phyloP scores from a whole-genome alignment of 2,888 invertebrate genomes.

The Papilio protenor region DNA sequence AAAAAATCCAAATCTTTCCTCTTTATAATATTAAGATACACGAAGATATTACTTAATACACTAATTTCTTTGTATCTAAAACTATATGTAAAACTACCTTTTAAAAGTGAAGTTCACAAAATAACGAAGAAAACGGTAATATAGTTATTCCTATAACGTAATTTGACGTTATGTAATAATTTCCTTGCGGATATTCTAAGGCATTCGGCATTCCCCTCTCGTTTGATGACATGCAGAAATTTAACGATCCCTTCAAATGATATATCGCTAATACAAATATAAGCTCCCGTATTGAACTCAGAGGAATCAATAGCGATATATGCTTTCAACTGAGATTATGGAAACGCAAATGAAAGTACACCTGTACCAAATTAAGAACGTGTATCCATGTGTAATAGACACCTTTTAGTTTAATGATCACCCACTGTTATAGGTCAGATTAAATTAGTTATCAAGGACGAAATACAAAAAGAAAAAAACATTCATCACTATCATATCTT shows the following conservation, averaged over 20 bases:
- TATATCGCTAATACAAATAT: conserved; percentile 12
- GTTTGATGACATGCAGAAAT: conserved; percentile 18
- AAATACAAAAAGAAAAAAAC: too few relatives aligned
- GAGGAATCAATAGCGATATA: background rate
- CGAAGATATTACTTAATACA: too few relatives aligned
- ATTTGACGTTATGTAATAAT: conserved; percentile 12
- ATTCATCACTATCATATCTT: too few relatives aligned
- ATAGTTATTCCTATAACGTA: background rate
- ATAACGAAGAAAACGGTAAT: background rate
- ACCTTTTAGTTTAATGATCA: background rate
- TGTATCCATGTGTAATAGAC: background rate
- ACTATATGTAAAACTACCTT: too few relatives aligned
- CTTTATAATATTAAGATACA: too few relatives aligned
- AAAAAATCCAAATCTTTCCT: too few relatives aligned
- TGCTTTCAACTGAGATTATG: background rate
- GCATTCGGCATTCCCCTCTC: background rate
- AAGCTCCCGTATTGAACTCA: background rate
- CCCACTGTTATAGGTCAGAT: background rate
- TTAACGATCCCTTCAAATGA: conserved; percentile 18
- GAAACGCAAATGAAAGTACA: background rate
- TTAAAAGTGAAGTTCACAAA: background rate
- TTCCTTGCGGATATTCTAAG: background rate
- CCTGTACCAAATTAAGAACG: background rate
- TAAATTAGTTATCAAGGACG: background rate
- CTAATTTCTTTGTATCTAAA: too few relatives aligned